phyloP scores from a whole-genome alignment of 2,888 invertebrate species.

The Nymphalis polychloros region DNA sequence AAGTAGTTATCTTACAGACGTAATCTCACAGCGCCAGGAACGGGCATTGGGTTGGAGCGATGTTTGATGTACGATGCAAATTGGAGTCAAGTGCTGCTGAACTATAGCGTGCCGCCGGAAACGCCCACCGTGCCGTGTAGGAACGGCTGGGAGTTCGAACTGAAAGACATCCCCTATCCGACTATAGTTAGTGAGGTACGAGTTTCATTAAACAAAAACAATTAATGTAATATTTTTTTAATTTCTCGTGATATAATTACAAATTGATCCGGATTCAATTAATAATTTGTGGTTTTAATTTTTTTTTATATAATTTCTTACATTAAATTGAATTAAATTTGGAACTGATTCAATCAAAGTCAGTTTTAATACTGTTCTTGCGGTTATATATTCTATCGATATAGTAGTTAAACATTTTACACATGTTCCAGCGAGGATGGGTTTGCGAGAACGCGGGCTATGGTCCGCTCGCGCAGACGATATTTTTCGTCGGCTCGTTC shows the following conservation, averaged over 20 bases:
- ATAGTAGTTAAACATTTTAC: no score
- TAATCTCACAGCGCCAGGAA: conserved; percentile 61
- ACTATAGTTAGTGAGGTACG: conserved; percentile 71
- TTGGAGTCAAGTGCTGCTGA: conserved; percentile 67
- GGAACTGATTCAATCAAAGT: no score
- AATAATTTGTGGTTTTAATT: no score
- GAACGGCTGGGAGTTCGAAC: conserved; percentile 71
- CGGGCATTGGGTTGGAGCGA: conserved; percentile 59
- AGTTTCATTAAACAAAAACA: not conserved
- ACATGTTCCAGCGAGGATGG: conserved; percentile 63
- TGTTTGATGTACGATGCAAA: conserved; percentile 65
- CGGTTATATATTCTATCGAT: no score
- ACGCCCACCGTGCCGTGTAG: conserved; percentile 59
- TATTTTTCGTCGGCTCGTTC: conserved; percentile 70
- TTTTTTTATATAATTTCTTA: no score
- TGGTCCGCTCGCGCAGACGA: conserved; percentile 64
- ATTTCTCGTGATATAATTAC: not conserved
- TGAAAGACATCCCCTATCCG: conserved; percentile 68
- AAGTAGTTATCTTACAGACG: conserved; percentile 53
- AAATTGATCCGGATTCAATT: not conserved
- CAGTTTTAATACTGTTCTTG: no score
- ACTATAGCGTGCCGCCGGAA: conserved; percentile 50
- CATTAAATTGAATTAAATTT: no score
- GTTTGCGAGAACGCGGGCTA: conserved; percentile 66
- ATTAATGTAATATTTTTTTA: no score